A percentile compares a stretch with the other conserved stretches of the same genome.
phyloP scores from a whole-genome alignment of 1,140 invertebrate genomes.

The Macrobrachium nipponense region DNA sequence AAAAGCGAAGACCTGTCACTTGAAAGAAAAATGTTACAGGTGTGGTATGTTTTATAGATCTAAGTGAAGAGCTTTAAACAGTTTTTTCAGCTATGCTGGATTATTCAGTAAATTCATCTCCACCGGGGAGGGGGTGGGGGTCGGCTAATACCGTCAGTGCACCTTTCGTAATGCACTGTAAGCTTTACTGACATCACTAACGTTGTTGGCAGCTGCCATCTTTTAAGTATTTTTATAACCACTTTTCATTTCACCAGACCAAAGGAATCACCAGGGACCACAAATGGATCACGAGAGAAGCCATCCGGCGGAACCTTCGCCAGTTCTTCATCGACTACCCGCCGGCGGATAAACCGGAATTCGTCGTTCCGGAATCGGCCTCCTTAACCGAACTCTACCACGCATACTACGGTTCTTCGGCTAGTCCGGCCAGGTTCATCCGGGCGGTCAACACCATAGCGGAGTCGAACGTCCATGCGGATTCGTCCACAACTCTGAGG shows the following conservation, averaged over 20 bases:
- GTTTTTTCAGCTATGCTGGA: no score
- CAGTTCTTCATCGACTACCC: constrained; percentile 45
- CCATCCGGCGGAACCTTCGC: constrained; percentile 41
- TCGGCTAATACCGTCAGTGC: no score
- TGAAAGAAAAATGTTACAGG: no score
- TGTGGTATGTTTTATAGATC: no score
- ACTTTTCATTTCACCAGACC: not conserved
- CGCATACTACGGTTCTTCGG: constrained; percentile 35
- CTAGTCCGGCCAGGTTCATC: constrained; percentile 41
- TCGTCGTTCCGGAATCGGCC: constrained; percentile 25
- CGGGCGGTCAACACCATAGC: constrained; percentile 50
- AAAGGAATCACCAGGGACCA: constrained; percentile 40
- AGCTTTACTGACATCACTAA: no score
- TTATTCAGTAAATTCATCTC: no score
- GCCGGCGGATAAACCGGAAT: constrained; percentile 17
- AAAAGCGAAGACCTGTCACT: no score
- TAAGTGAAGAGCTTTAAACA: no score
- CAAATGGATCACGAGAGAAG: constrained; percentile 56
- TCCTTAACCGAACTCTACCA: constrained; percentile 42
- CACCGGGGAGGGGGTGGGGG: no score
- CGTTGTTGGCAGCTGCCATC: no score
- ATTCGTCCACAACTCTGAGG: constrained; percentile 39
- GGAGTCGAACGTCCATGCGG: constrained; percentile 28
- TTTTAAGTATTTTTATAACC: not conserved
- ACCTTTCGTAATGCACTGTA: no score